Conservation (phyloP, 2,888 invertebrate genomes). For the Xestia rhomboidea region DNA sequence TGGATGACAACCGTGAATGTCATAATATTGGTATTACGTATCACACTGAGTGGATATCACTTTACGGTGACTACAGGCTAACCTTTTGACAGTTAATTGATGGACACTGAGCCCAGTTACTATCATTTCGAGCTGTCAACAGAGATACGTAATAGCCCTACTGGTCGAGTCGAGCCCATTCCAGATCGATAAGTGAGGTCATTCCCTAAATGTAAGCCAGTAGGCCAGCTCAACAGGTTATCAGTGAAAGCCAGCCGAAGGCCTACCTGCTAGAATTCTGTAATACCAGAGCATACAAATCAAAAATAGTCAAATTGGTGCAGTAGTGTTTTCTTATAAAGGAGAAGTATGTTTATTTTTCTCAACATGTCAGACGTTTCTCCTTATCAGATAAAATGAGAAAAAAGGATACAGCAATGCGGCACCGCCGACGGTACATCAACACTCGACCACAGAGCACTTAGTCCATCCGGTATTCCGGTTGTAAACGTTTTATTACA, state of each 20-base stretch:
- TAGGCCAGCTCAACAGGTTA: not conserved
- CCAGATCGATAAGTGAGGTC: not conserved
- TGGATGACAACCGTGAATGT: no score
- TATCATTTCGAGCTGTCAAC: no score
- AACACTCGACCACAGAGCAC: slow-evolving; percentile 34
- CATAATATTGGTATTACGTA: no score
- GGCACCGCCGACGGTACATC: slow-evolving; percentile 34
- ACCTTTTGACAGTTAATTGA: no score
- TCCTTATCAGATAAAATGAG: not conserved
- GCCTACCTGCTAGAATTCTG: not conserved
- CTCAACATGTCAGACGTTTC: not conserved
- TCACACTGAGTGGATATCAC: no score
- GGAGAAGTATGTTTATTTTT: slow-evolving; percentile 2
- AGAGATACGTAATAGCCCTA: no score
- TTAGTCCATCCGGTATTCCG: slow-evolving; percentile 44
- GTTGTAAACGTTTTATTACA: slow-evolving; percentile 24
- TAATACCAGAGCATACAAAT: not conserved
- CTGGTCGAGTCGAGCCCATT: not conserved
- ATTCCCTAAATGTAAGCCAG: not conserved
- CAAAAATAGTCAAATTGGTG: not conserved
- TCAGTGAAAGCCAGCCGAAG: not conserved
- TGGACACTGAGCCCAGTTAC: no score
- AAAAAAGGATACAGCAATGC: slow-evolving; percentile 33
- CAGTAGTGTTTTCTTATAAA: not conserved
- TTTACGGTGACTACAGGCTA: no score